phyloP scores from a whole-genome alignment of 2,113 vertebrate species.

The Carlito syrichta region DNA sequence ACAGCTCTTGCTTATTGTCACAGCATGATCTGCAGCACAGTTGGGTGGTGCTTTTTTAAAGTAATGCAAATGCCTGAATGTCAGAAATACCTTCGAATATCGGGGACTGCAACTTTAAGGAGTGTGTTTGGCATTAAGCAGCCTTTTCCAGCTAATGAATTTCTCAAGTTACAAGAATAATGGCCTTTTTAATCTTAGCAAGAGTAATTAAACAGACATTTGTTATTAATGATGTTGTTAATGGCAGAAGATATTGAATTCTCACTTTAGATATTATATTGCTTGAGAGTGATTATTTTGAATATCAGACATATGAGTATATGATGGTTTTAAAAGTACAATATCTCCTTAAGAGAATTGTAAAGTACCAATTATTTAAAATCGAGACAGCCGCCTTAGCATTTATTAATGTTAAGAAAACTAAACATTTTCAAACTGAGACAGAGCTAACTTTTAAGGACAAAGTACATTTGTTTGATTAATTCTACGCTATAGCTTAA shows the following conservation, averaged over 20 bases:
- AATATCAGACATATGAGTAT: constrained; percentile 73
- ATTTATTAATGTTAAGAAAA: constrained; percentile 28
- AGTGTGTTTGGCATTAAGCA: constrained; percentile 79
- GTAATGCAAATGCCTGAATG: constrained; percentile 68
- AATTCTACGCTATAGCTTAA: not conserved
- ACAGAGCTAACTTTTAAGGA: not conserved
- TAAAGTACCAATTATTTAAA: constrained; percentile 48
- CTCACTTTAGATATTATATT: constrained; percentile 76
- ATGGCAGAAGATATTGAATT: constrained; percentile 84
- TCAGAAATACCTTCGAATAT: constrained; percentile 75
- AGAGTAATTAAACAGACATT: constrained; percentile 87
- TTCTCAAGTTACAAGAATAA: constrained; percentile 85
- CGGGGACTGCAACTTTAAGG: constrained; percentile 80
- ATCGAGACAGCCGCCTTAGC: not conserved
- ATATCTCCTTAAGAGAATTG: constrained; percentile 29
- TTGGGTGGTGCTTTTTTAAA: constrained; percentile 67
- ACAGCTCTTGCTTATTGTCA: constrained; percentile 68
- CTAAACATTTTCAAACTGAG: not conserved
- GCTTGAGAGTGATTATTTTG: constrained; percentile 71
- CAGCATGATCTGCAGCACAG: constrained; percentile 66
- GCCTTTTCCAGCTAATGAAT: constrained; percentile 84
- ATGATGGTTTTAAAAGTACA: constrained; percentile 62
- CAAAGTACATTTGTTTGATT: constrained; percentile 35
- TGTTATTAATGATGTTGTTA: constrained; percentile 88
- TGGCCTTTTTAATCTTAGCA: constrained; percentile 86